A percentile compares a stretch with the other conserved stretches of the same genome.
Evolutionary conservation across 2,113 vertebrate genomes (phyloP).

Genomic region (Hemiscyllium ocellatum): DNA sequence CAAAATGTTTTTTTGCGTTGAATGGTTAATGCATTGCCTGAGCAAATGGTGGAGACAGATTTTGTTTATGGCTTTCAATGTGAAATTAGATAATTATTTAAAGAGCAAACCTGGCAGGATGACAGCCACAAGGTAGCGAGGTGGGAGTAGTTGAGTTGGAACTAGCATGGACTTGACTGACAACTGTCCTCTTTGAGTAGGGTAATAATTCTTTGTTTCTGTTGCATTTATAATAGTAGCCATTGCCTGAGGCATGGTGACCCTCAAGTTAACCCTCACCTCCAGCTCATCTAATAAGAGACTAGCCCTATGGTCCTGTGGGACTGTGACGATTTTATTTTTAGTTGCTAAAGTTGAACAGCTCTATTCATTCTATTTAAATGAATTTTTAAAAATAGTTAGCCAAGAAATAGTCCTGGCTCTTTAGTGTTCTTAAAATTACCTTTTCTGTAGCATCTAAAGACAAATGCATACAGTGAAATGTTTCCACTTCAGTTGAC

Average conservation of each 20-base stretch:
- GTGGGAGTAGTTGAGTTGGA: not conserved
- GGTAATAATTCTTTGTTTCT: not conserved
- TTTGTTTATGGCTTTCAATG: not conserved
- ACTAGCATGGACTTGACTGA: no score
- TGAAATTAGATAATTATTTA: not conserved
- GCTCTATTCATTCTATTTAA: not conserved
- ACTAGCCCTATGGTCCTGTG: no score
- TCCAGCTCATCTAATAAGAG: no score
- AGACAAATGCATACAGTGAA: not conserved
- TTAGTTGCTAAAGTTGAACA: not conserved
- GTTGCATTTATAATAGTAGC: not conserved
- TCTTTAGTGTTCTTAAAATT: not conserved
- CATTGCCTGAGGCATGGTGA: no score
- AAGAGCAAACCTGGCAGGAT: not conserved
- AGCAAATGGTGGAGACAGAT: not conserved
- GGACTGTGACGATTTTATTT: no score
- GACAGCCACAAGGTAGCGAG: not conserved
- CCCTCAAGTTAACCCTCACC: no score
- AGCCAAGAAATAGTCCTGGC: not conserved
- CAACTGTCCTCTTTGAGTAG: not conserved
- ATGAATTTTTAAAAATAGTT: not conserved
- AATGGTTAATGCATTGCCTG: not conserved
- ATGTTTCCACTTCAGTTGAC: not conserved
- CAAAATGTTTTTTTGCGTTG: not conserved
- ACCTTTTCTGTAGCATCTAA: not conserved